phyloP scores from a whole-genome alignment of 2,797 vertebrate species.

The Neosilurus hyrtlii region DNA sequence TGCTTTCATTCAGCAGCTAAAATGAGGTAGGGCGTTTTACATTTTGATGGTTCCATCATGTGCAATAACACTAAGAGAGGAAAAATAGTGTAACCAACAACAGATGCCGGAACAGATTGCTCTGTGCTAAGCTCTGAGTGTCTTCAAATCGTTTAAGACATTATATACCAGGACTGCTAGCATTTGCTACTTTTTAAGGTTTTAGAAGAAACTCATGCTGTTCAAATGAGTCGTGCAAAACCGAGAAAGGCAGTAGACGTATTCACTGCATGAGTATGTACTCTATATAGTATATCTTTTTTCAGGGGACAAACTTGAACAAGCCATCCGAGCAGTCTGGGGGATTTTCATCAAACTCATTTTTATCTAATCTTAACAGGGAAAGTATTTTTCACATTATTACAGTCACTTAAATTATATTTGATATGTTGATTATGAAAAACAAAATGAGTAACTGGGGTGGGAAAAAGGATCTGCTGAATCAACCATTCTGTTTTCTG shows the following conservation, averaged over 20 bases:
- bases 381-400: conserved; percentile 38
- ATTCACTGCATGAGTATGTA: not conserved
- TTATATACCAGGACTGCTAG: not conserved
- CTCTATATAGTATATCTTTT: not conserved
- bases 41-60: conserved; percentile 12
- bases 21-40: not conserved
- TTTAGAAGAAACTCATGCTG: not conserved
- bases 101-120: conserved; percentile 19
- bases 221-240: not conserved
- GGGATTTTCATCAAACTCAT: not conserved
- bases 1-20: not conserved
- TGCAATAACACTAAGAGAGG: not conserved
- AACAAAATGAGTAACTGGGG: conserved; percentile 49
- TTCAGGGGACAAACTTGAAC: not conserved
- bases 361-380: conserved; percentile 17
- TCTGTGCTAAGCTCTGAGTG: conserved; percentile 13
- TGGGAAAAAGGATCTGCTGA: conserved; percentile 37
- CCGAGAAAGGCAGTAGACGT: not conserved
- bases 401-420: conserved; percentile 45
- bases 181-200: not conserved
- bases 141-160: conserved; percentile 9
- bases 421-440: conserved; percentile 51
- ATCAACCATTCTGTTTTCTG: conserved; percentile 35
- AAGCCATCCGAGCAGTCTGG: not conserved
- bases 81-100: not conserved